Evolutionary conservation across 1,140 invertebrate genomes (phyloP), one percentile per base, ranked within the genome.

Genomic region (Harlomillsia oculata): DNA sequence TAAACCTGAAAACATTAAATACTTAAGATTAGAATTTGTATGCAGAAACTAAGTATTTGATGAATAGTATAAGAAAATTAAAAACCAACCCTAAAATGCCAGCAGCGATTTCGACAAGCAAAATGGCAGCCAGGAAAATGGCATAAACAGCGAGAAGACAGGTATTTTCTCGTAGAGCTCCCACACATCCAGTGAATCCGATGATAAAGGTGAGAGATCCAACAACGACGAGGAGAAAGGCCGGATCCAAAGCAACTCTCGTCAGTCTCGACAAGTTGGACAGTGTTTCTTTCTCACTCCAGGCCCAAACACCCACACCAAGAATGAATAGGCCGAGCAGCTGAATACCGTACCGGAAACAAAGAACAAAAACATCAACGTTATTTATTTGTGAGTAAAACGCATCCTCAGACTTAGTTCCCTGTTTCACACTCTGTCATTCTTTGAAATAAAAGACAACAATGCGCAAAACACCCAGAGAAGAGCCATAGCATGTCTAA

Each of bases 211-310:
- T 65, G 11, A 65, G 39, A 16, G 63, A 54, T 16, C 87, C 94
- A 68, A 87, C 80, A 71, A 94, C 83, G 72, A 97, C 93, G 59
- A 97, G 78, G 54, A 96, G 80, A 72, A 97, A 93, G 34, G 93
- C 94, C 46, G 94, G 95, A 78, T 98, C 94, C 44, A 98, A 74
- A 5, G 90, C 85, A 52, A 97, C 82, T 41, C 62, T 84, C 14
- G 88, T 88, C n/a, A 95, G 75, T 61, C 86, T 80, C 23, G 84
- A 81, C 34, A 97, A 76, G 73, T 95, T 97, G 68, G 84, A 88
- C 69, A 97, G 93, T 59, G 88, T 94, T 69, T 97, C 90, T 74
- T 97, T 97, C 71, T 97, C 93, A 37, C 83, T 84, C 89, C 92
- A 96, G 44, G 93, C 92, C 94, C 93, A 97, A 45, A 95, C 77